Percentiles rank a stretch among this genome's conserved stretches.
Conservation (phyloP, 2,113 vertebrate genomes). For the Bombycilla garrulus region DNA sequence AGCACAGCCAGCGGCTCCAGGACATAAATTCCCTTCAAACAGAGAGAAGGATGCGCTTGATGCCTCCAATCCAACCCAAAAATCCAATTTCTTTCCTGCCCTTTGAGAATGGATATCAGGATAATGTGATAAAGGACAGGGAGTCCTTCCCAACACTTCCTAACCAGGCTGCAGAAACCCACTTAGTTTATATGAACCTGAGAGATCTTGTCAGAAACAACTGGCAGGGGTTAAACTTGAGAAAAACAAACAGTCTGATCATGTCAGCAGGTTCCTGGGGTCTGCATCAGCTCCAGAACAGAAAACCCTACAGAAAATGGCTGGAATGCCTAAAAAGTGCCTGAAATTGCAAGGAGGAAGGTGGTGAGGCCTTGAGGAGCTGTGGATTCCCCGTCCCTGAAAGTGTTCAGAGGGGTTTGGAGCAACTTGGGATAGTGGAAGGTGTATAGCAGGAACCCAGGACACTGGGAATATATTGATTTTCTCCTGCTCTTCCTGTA, state of each 20-base stretch:
- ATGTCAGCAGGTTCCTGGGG: neutral
- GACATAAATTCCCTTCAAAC: neutral
- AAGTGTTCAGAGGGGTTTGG: neutral
- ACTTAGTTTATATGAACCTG: neutral
- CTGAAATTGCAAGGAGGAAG: neutral
- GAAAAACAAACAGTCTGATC: neutral
- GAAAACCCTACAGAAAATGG: neutral
- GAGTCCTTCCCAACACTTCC: neutral
- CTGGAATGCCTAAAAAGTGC: neutral
- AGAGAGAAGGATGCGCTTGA: neutral
- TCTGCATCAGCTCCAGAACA: neutral
- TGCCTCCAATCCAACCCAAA: neutral
- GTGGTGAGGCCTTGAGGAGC: neutral
- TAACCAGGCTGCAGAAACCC: neutral
- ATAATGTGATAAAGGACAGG: neutral
- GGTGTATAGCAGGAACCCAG: neutral
- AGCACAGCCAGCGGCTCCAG: neutral
- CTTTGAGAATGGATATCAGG: neutral
- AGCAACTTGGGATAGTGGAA: neutral
- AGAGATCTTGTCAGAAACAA: neutral
- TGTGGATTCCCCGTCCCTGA: neutral
- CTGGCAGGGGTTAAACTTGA: neutral
- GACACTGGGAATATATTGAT: neutral
- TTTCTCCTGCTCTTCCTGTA: neutral
- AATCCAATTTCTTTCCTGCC: neutral